These are phyloP conservation scores for Drosophila paramelanica DNA, from an alignment of 2,888 invertebrate species.

Conservation along the genomic window DNA sequence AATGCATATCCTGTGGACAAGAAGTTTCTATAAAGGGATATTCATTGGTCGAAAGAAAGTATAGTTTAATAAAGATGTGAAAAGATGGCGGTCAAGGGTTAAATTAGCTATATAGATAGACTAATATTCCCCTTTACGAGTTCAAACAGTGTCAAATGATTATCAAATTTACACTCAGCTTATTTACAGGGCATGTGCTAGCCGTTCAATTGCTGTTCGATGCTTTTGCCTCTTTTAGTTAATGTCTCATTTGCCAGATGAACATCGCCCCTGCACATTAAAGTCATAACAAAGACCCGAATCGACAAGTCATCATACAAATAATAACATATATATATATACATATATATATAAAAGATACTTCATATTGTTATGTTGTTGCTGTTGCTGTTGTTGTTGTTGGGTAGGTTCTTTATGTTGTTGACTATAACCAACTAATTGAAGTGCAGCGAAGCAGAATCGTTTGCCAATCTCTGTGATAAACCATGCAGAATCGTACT, in stretches of 20 bases:
- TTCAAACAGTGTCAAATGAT: too few species aligned
- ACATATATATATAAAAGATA: conserved; percentile 21
- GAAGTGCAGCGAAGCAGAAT: conserved; percentile 77
- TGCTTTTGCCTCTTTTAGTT: conserved; percentile 20
- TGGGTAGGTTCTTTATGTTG: conserved; percentile 41
- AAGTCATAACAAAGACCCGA: conserved; percentile 48
- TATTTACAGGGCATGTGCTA: conserved; percentile 9
- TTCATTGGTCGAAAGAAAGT: too few species aligned
- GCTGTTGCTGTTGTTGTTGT: conserved; percentile 22
- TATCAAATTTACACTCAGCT: too few species aligned
- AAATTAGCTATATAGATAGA: too few species aligned
- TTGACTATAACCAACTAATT: conserved; percentile 71
- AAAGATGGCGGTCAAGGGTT: too few species aligned
- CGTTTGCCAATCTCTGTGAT: conserved; percentile 81
- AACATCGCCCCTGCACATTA: conserved; percentile 44
- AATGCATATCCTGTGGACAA: conserved; percentile 6
- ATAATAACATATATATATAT: conserved; percentile 29
- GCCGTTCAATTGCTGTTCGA: background rate
- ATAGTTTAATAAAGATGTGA: too few species aligned
- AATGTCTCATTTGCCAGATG: conserved; percentile 61
- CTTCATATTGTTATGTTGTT: conserved; percentile 31
- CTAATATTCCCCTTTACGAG: too few species aligned
- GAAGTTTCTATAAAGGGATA: background rate
- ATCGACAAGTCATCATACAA: conserved; percentile 51
- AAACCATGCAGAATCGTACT: conserved; percentile 77